A percentile compares a stretch with the other conserved stretches of the same genome.
Conservation (phyloP, 2,888 invertebrate species). For the Rapana venosa region DNA sequence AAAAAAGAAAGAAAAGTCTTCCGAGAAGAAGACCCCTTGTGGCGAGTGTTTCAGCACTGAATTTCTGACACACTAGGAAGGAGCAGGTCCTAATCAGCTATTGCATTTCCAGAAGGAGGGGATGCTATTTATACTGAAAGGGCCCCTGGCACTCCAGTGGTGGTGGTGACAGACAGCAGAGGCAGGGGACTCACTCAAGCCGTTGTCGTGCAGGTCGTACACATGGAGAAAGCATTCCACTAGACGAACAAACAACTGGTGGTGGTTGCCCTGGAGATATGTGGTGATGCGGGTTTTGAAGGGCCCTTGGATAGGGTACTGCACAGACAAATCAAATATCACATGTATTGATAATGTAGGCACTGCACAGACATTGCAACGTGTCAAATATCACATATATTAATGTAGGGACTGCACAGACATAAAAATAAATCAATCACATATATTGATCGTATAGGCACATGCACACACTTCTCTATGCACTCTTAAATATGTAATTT, state of each 20-base stretch:
- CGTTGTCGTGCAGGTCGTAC: conserved; percentile 63
- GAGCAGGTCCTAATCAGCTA: no score
- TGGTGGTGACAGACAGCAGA: neutral
- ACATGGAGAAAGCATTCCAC: conserved; percentile 66
- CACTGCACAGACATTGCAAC: no score
- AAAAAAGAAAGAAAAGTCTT: no score
- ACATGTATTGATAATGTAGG: no score
- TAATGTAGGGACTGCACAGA: neutral
- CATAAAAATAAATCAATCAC: neutral
- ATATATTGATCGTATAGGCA: neutral
- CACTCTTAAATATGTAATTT: no score
- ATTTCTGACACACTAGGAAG: no score
- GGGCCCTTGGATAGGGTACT: conserved; percentile 71
- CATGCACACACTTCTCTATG: neutral
- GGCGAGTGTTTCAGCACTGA: no score
- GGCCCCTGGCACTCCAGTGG: no score
- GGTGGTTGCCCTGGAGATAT: conserved; percentile 62
- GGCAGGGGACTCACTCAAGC: conserved; percentile 59
- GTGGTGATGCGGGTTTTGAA: conserved; percentile 65
- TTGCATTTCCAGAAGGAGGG: no score
- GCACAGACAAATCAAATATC: conserved; percentile 43
- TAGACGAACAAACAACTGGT: conserved; percentile 63
- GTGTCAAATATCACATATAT: neutral
- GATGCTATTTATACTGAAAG: no score
- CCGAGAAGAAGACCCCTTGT: no score